These are phyloP conservation scores for Trachelus iudaicus DNA, from an alignment of 2,888 invertebrate species.

Conservation along the genomic window DNA sequence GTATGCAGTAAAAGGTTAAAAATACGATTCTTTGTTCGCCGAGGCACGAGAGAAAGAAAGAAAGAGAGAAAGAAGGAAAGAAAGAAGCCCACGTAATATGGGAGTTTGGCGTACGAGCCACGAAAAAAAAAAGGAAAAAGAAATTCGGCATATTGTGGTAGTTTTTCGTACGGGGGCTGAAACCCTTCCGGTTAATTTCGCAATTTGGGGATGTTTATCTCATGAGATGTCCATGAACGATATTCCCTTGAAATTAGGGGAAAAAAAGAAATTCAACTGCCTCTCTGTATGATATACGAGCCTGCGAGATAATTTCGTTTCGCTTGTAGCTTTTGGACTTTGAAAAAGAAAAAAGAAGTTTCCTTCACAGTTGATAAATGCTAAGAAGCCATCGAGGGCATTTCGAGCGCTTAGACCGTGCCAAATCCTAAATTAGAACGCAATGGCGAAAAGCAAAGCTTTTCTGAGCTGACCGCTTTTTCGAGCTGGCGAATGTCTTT, in stretches of 20 bases:
- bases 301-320: not conserved
- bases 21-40: conserved; percentile 45
- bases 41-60: conserved; percentile 3
- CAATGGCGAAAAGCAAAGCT: not conserved
- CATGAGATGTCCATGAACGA: not conserved
- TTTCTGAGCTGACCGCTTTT: not conserved
- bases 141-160: not conserved
- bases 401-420: conserved; percentile 14
- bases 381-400: not conserved
- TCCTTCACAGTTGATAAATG: not conserved
- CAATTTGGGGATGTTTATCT: not conserved
- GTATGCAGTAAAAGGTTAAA: conserved; percentile 40
- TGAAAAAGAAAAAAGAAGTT: not conserved
- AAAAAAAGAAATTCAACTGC: not conserved
- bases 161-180: not conserved
- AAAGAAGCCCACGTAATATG: conserved; percentile 14
- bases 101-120: conserved; percentile 10
- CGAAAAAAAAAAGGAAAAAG: not conserved
- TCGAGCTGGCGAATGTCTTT: not conserved
- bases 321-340: not conserved
- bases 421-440: conserved; percentile 21
- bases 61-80: conserved; percentile 1
- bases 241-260: not conserved
- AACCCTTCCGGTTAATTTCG: too few species aligned
- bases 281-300: not conserved